Percentiles rank a stretch among this genome's conserved stretches.
These are phyloP conservation scores for Geopemphigus sp. DNA, from an alignment of 1,140 invertebrate species.

Conservation along the genomic window DNA sequence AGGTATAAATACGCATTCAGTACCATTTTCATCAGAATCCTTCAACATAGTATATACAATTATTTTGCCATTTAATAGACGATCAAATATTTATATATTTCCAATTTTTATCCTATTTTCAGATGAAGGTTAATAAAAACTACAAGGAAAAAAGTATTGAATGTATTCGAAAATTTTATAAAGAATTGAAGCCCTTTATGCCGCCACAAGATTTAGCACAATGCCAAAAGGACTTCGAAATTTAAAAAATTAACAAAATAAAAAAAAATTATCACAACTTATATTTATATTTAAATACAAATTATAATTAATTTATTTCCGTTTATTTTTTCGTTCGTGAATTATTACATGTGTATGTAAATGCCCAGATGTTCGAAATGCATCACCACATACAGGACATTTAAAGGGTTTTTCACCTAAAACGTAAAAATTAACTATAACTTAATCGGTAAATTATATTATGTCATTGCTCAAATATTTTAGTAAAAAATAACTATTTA, in stretches of 20 bases:
- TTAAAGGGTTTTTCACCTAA: slow-evolving; percentile 67
- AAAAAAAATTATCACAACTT: no score
- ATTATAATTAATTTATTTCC: slow-evolving; percentile 32
- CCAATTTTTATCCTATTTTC: background rate
- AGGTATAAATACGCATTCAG: no score
- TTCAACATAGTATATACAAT: no score
- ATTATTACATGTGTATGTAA: slow-evolving; percentile 64
- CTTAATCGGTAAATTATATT: background rate
- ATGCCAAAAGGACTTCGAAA: no score
- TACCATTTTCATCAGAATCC: no score
- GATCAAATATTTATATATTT: no score
- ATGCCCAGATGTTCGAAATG: slow-evolving; percentile 69
- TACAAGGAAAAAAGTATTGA: background rate
- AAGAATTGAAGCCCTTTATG: background rate
- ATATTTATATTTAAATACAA: background rate
- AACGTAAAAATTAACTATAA: slow-evolving; percentile 50
- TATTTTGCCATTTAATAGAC: no score
- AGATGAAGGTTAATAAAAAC: background rate
- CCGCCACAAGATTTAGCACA: no score
- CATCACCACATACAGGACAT: slow-evolving; percentile 64
- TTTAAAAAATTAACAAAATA: no score
- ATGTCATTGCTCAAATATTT: background rate
- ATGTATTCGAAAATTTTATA: background rate
- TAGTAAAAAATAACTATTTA: background rate
- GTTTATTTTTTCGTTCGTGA: slow-evolving; percentile 57